phyloP scores from a whole-genome alignment of 2,113 vertebrate species.

The Tetrax tetrax region DNA sequence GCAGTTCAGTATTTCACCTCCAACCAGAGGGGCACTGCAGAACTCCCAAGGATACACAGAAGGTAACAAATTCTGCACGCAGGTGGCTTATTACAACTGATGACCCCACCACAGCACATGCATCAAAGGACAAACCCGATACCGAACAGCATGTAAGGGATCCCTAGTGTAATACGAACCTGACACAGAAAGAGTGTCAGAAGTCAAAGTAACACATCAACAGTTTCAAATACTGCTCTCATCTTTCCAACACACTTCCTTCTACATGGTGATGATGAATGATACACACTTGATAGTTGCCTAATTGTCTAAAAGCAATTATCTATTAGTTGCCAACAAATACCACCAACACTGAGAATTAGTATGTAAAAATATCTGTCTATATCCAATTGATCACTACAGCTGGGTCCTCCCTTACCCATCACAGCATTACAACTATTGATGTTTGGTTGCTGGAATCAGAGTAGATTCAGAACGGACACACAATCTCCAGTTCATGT shows the following conservation, averaged over 20 bases:
- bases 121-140: background rate
- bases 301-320: background rate
- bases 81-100: background rate
- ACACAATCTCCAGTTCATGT: background rate
- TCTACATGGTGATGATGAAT: background rate
- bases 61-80: background rate
- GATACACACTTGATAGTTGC: background rate
- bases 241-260: background rate
- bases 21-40: background rate
- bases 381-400: background rate
- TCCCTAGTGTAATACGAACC: background rate
- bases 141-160: background rate
- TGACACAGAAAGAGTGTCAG: background rate
- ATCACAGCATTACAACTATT: background rate
- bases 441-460: background rate
- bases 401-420: background rate
- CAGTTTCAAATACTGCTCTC: background rate
- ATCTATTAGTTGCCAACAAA: background rate
- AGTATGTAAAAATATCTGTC: background rate
- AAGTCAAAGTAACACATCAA: background rate
- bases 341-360: background rate
- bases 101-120: background rate
- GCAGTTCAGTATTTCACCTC: background rate
- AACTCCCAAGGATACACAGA: fast-evolving
- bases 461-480: background rate